These are phyloP conservation scores for Sebastes minor DNA, from an alignment of 2,797 vertebrate genomes.

Conservation along the genomic window DNA sequence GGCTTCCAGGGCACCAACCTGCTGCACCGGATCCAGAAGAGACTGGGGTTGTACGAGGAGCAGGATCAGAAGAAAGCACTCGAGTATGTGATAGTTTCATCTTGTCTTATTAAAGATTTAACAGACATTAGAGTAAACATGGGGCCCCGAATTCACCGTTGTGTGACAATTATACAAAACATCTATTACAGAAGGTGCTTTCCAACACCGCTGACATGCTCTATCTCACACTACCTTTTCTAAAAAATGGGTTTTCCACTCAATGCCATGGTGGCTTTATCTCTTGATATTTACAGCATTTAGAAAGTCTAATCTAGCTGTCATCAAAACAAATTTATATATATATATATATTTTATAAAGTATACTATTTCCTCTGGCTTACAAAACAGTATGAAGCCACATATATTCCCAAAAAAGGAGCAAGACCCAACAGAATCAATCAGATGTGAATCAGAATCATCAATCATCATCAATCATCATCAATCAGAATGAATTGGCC, in stretches of 20 bases:
- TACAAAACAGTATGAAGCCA: background rate
- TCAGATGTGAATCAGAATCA: too few relatives aligned
- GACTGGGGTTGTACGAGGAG: slow-evolving; percentile 89
- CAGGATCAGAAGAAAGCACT: slow-evolving; percentile 91
- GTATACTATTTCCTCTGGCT: too few relatives aligned
- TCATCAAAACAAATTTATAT: background rate
- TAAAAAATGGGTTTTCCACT: too few relatives aligned
- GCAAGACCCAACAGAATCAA: too few relatives aligned
- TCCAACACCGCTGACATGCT: background rate
- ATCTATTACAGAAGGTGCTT: background rate
- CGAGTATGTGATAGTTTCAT: slow-evolving; percentile 71
- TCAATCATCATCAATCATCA: too few relatives aligned
- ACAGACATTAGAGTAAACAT: background rate
- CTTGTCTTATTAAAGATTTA: background rate
- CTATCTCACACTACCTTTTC: too few relatives aligned
- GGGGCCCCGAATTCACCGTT: background rate
- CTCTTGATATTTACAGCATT: background rate
- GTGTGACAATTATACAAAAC: background rate
- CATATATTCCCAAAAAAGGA: background rate
- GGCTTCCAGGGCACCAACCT: slow-evolving; percentile 95
- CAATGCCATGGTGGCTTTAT: background rate
- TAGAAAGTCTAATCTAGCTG: background rate
- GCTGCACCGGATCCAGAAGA: slow-evolving; percentile 89
- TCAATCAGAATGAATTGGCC: background rate
- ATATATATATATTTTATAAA: too few relatives aligned